Evolutionary conservation across 2,113 vertebrate species (phyloP).

Genomic region (Toxostoma redivivum): DNA sequence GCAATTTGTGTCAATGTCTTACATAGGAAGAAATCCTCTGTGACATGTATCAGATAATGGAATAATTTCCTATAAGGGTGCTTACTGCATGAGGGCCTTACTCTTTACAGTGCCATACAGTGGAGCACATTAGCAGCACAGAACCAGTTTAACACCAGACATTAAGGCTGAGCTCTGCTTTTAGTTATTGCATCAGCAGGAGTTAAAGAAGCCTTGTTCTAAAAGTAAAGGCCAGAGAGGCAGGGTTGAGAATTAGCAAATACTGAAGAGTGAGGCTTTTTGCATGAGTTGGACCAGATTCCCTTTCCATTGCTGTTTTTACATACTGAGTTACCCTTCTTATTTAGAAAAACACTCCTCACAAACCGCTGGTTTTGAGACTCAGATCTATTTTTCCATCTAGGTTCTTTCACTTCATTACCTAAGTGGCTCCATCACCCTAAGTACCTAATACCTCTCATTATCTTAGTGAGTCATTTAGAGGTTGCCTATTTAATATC

Average conservation of each 20-base stretch:
- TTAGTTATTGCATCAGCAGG: constrained; percentile 44
- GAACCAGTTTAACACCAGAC: not conserved
- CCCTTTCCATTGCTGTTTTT: constrained; percentile 54
- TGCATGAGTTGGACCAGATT: constrained; percentile 49
- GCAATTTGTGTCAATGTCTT: constrained; percentile 25
- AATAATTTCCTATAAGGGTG: constrained; percentile 24
- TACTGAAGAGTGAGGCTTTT: constrained; percentile 45
- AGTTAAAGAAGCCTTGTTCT: constrained; percentile 55
- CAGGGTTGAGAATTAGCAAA: constrained; percentile 38
- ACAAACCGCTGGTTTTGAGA: constrained; percentile 8
- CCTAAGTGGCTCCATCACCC: constrained; percentile 26
- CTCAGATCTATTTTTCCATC: constrained; percentile 19
- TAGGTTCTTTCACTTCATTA: constrained; percentile 25
- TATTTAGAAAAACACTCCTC: constrained; percentile 36
- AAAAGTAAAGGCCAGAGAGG: constrained; percentile 4
- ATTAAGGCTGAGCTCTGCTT: constrained; percentile 7
- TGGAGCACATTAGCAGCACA: not conserved
- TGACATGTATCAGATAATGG: constrained; percentile 44
- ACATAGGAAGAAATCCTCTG: constrained; percentile 48
- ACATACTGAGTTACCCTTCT: constrained; percentile 16
- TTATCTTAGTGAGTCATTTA: constrained; percentile 36
- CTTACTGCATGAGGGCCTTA: not conserved
- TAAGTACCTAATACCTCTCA: constrained; percentile 43
- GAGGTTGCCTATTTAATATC: not conserved
- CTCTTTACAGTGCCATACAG: not conserved